These are phyloP conservation scores for Nemapogon koenigi DNA, from an alignment of 2,888 invertebrate genomes.

Conservation along the genomic window DNA sequence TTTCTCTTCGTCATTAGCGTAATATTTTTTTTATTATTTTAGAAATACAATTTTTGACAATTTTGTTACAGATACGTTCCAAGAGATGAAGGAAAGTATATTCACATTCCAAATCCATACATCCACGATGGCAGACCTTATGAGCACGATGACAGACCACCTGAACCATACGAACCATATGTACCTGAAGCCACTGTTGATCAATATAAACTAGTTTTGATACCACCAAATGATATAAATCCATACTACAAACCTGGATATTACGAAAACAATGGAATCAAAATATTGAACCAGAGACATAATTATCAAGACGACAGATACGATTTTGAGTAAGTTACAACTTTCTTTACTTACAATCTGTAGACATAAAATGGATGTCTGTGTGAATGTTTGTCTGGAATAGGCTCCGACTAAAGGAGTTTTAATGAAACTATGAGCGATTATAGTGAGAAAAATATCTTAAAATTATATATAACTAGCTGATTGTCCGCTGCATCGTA, in stretches of 20 bases:
- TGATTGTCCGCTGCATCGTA: no score
- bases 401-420: no score
- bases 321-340: constrained; percentile 59
- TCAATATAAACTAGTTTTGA: constrained; percentile 36
- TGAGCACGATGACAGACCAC: constrained; percentile 33
- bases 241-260: constrained; percentile 57
- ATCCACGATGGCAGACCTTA: constrained; percentile 58
- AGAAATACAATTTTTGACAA: no score
- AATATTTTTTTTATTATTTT: no score
- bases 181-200: constrained; percentile 52
- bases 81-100: constrained; percentile 53
- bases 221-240: constrained; percentile 35
- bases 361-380: no score
- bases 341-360: no score
- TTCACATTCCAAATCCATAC: constrained; percentile 60
- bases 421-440: no score
- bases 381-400: no score
- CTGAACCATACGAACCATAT: constrained; percentile 54
- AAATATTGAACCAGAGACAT: constrained; percentile 53
- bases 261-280: constrained; percentile 59
- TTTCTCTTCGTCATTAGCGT: no score
- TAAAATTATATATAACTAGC: no score
- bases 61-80: constrained; percentile 46
- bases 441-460: no score
- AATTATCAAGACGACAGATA: constrained; percentile 58